phyloP scores from a whole-genome alignment of 2,888 invertebrate species.

The Mycalesis mineus region DNA sequence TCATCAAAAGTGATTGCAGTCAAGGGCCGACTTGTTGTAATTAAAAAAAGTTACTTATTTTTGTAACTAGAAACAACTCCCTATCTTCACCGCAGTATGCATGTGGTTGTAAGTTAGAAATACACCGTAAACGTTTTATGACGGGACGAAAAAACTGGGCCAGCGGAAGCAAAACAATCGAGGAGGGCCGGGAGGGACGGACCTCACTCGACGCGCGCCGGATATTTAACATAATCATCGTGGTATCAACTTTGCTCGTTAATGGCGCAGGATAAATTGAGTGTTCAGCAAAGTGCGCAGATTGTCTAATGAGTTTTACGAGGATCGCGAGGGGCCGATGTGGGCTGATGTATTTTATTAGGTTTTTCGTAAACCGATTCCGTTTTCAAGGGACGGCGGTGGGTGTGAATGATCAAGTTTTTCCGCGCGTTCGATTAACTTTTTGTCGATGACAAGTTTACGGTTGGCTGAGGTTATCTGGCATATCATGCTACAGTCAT shows the following conservation, averaged over 20 bases:
- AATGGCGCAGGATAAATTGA: constrained; percentile 15
- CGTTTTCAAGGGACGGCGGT: neutral
- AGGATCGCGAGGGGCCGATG: constrained; percentile 6
- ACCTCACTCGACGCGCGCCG: constrained; percentile 13
- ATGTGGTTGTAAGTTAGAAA: neutral
- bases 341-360: neutral
- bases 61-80: neutral
- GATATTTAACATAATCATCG: constrained; percentile 26
- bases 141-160: constrained; percentile 42
- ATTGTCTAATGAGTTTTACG: constrained; percentile 12
- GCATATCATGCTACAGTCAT: neutral
- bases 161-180: constrained; percentile 8
- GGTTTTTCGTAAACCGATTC: neutral
- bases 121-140: constrained; percentile 44
- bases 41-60: no score
- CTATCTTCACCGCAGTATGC: neutral
- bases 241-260: constrained; percentile 26
- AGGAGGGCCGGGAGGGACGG: neutral
- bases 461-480: neutral
- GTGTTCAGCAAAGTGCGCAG: constrained; percentile 16
- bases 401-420: neutral
- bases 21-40: no score
- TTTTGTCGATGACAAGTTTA: neutral
- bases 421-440: neutral
- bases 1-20: no score